A percentile compares a stretch with the other conserved stretches of the same genome.
Conservation (phyloP, 2,113 vertebrate genomes). For the Grus americana region DNA sequence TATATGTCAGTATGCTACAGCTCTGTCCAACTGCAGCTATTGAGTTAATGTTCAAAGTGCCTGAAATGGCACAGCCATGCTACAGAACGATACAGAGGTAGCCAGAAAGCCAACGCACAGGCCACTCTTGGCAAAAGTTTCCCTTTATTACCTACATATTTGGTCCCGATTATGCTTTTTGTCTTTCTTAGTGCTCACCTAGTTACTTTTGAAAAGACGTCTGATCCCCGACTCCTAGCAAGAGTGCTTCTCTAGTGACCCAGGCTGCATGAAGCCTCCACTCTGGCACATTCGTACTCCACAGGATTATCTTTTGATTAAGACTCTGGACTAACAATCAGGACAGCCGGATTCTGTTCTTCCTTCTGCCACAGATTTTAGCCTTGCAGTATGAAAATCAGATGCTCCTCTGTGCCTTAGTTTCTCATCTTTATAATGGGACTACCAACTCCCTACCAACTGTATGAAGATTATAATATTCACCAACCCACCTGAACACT, state of each 20-base stretch:
- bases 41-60: background rate
- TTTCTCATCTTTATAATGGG: background rate
- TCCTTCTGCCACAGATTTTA: background rate
- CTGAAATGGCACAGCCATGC: background rate
- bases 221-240: background rate
- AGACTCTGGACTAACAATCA: background rate
- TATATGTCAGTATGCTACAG: background rate
- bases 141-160: background rate
- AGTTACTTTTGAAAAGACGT: background rate
- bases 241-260: background rate
- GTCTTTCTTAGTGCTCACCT: background rate
- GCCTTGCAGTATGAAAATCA: background rate
- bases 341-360: background rate
- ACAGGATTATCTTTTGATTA: background rate
- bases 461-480: background rate
- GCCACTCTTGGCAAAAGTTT: background rate
- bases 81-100: background rate
- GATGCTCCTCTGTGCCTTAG: background rate
- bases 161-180: background rate
- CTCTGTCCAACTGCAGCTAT: background rate
- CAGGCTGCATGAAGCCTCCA: background rate
- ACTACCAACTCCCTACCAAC: background rate
- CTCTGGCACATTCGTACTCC: background rate
- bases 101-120: background rate
- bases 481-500: background rate